Evolutionary conservation across 2,888 invertebrate genomes (phyloP), one percentile per base, ranked within the genome.

Genomic region (Drosophila paracracens): DNA sequence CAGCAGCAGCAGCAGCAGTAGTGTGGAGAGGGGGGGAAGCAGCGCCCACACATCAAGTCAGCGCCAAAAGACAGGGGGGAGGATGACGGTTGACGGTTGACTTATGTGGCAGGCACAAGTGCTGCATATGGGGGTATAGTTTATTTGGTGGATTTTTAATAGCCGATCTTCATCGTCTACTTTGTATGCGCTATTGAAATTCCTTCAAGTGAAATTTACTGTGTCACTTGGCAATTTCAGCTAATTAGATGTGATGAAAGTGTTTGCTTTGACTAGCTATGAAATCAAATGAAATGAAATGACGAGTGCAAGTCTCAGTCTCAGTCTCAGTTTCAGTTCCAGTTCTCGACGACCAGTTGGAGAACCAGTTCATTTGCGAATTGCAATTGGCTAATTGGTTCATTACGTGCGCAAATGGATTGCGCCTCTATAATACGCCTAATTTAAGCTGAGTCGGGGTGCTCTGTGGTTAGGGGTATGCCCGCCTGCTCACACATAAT

Each of bases 371-470:
- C 79, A 43, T 60, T 82, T 74, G 73, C 65, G 63, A 74, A 71
- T 46, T 21, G 68, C 76, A 65, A 83, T 82, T 91, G 79, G 79
- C 83, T 91, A 91, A 90, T 91, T 90, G 91, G 89, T 83, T 88
- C 85, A 91, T 91, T 90, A 91, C 89, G 90, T 75, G 89, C 91
- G 71, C 82, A 91, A 91, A 90, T 90, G 91, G 90, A 88, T 91
- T 90, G 90, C 82, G 89, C 89, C 89, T 84, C 82, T 79, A 88
- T 87, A 82, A 82, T 52, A 78, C 71, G 91, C 74, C 70, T 82
- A 82, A 89, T 88, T 87, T 88, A 78, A 76, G 68, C 67, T 59
- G 60, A 43, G n/a, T 36, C 29, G 21, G 11, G 31, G 29, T 16
- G 33, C 10, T 27, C 16, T 6, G 35, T 1, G 21, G 35, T 5